Evolutionary conservation across 2,888 invertebrate genomes (phyloP), one percentile per base, ranked within the genome.

Genomic region (Ptychoptera contaminata): DNA sequence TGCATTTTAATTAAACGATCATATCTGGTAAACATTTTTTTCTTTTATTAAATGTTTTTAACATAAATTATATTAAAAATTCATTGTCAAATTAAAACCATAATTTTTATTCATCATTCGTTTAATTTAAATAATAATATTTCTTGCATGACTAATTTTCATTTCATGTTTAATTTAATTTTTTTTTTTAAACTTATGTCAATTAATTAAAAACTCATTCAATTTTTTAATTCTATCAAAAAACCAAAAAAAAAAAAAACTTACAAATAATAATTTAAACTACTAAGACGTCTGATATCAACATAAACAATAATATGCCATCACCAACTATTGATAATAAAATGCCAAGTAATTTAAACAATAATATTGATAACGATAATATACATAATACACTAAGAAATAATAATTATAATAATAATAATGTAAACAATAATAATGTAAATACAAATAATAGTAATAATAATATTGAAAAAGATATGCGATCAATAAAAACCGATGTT

Each of bases 391-490:
- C 30, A 14, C 41, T 15, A 14, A 32, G 16, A 23, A 39, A 39
- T 39, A 37, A 37, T 16, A 5, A 37, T 15, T n/a, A n/a, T 39
- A 38, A 35, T 29, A n/a, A n/a, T 11, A 45, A 45, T 43, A 47
- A 47, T 42, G 43, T 23, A 39, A 35, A 40, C 40, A 45, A 32
- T 43, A 48, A 50, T 48, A 49, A 51, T 44, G 47, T 47, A 46
- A 48, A 48, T 45, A 43, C 47, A 48, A 47, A 46, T 14, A 49
- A 46, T 46, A 50, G 42, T 39, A 44, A 39, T 29, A 46, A 40
- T 45, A 48, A 46, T 46, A 45, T 45, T 48, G 39, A 47, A 39
- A 37, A 37, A 36, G 29, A 46, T 43, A 47, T 43, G 40, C 47
- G 48, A 42, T 44, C 47, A 41, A 44, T 46, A 43, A 37, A 8